Percentiles rank a stretch among this genome's conserved stretches.
Conservation (phyloP, 2,797 vertebrate species). For the Florisuga fusca region DNA sequence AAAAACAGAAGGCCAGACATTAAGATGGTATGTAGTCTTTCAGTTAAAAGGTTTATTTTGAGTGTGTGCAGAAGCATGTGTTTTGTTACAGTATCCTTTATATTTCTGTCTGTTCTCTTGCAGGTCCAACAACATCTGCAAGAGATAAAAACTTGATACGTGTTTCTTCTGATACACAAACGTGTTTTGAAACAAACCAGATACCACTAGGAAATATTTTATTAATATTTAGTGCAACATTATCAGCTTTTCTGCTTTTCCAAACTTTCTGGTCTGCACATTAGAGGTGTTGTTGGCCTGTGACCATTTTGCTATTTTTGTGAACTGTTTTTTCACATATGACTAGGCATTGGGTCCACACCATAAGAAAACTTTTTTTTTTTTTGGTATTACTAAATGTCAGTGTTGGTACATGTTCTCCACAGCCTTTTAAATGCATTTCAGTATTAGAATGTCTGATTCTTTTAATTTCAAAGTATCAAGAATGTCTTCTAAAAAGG, state of each 20-base stretch:
- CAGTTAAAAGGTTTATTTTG: background rate
- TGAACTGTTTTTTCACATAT: background rate
- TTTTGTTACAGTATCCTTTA: background rate
- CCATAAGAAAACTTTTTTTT: background rate
- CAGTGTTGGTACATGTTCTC: background rate
- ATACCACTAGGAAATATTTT: background rate
- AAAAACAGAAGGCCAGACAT: conserved; percentile 89
- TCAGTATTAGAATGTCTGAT: background rate
- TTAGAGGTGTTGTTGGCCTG: background rate
- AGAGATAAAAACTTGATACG: conserved; percentile 35
- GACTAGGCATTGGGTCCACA: background rate
- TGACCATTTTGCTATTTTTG: background rate
- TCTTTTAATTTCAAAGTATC: background rate
- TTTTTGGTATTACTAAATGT: background rate
- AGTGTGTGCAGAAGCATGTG: too few species aligned
- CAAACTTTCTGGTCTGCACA: background rate
- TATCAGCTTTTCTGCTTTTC: background rate
- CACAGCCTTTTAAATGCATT: background rate
- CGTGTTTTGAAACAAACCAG: background rate
- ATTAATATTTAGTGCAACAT: background rate
- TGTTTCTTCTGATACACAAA: background rate
- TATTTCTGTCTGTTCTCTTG: conserved; percentile 2
- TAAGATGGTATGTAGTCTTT: conserved; percentile 81
- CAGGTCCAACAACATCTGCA: conserved; percentile 80
- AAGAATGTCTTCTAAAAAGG: background rate